Evolutionary conservation across 2,113 vertebrate genomes (phyloP), one percentile per base, ranked within the genome.

Genomic region (Gavia stellata): DNA sequence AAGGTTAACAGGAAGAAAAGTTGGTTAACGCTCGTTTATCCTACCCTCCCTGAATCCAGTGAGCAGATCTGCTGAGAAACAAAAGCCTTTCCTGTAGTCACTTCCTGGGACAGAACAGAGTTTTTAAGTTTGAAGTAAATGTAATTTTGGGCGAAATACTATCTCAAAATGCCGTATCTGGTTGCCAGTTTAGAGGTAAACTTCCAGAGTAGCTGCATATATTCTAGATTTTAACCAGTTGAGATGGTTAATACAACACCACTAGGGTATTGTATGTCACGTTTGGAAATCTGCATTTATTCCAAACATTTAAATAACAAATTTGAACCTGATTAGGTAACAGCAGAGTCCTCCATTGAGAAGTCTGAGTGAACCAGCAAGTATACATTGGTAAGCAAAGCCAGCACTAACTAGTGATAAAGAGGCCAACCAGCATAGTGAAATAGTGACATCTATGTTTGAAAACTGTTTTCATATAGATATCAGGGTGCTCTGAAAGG

Each of bases 361-460:
- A 86, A 92, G 23, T 20, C 40, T 62, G 12, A 73, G 31, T 17
- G 31, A 85, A 79, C 82, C 12, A 52, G 28, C n/a, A 86, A 77
- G 15, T 36, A 36, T 23, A 40, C 5, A 38, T 8, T 38, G n/a
- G 18, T 70, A 56, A 40, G 7, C 24, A 62, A 77, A 93, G 40
- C 7, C 28, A 83, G 49, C n/a, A n/a, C 15, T 36, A 21, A 55
- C 40, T 5, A 82, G 21, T 4, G 4, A 92, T 40, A 70, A 92
- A 83, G 0, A 73, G 34, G 81, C n/a, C 42, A 80, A 62, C 0
- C 0, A 79, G 52, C 29, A 80, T 13, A 92, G 85, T 81, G 81
- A 86, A 96, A 97, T 19, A 94, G 74, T 88, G 92, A 94, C 92
- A 94, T 59, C 93, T 96, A 82, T 86, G 59, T 86, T 83, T 81